Base-by-base conservation (phyloP, 2,113 vertebrate genomes). In the Triplophysa rosa region DNA sequence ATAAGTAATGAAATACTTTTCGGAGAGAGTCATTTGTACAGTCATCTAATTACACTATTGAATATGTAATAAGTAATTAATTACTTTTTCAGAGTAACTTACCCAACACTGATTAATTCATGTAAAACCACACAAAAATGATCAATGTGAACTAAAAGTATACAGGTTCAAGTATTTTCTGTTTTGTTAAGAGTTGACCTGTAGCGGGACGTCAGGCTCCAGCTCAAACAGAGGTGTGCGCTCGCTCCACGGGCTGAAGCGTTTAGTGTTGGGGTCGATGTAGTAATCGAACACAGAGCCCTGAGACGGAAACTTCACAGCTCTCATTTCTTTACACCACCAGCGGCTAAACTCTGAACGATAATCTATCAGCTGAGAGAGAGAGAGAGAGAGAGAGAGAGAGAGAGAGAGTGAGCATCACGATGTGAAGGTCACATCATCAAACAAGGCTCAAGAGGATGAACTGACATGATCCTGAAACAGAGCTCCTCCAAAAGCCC, bases 221-320 rank as follows among this genome's bases (percentile, higher is more conserved):
- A 89, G 88, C 86, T 94, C 93, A 88, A 92, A 91, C 10, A 77
- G 81, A 76, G 86, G 56, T 84, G 88, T 86, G 85, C 91, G 92
- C 87, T 94, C 92, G n/a, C 87, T 92, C 90, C 88, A 90, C 37
- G 89, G 89, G 58, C 87, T 92, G 85, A 95, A 93, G 83, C 93
- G 96, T 82, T 93, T 94, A 59, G 87, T 91, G 73, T 92, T 91
- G n/a, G 90, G 84, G 87, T 94, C 89, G 67, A 95, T 89, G 79
- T 90, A 94, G 84, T 95, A 96, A 92, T 96, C 94, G 88, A 96
- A 96, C 84, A 95, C 92, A 4, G 92, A 91, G 74, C 94, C 93
- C 86, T 90, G 86, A 33, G 93, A 94, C 42, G 91, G 92, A 88
- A 94, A 94, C 84, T 92, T 93, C 82, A 94, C 91, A 3, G 89